These are phyloP conservation scores for Hyperoplus immaculatus DNA, from an alignment of 2,797 vertebrate species.

Conservation along the genomic window DNA sequence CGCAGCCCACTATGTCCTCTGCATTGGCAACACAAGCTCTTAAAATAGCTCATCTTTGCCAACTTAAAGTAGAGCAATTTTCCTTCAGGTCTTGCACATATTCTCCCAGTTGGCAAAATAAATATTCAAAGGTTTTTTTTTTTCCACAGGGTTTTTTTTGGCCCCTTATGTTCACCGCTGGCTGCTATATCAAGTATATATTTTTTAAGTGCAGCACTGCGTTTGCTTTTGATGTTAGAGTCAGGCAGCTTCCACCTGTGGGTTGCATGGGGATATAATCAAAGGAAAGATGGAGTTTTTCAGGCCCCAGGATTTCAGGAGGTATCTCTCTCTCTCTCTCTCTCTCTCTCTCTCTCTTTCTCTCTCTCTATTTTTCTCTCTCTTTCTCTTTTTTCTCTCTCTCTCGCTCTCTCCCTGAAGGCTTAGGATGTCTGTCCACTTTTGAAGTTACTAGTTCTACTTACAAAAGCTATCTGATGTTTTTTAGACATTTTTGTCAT, in stretches of 20 bases:
- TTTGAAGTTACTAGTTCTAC: too few species aligned
- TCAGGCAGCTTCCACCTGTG: slow-evolving; percentile 40
- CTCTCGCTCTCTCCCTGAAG: slow-evolving; percentile 19
- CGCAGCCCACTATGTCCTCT: not conserved
- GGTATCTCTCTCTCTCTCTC: not conserved
- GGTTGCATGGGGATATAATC: slow-evolving; percentile 47
- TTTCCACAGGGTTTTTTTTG: not conserved
- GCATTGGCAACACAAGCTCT: not conserved
- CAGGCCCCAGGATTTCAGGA: slow-evolving; percentile 27
- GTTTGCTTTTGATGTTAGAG: slow-evolving; percentile 54
- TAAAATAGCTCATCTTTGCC: not conserved
- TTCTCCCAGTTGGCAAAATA: not conserved
- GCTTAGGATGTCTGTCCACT: slow-evolving; percentile 4
- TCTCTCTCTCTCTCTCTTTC: too few species aligned
- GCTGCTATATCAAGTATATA: not conserved
- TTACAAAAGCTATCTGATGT: too few species aligned
- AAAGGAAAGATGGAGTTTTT: slow-evolving; percentile 55
- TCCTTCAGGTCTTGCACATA: too few species aligned
- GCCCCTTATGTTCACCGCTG: not conserved
- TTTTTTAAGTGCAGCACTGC: slow-evolving; percentile 13
- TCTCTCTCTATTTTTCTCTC: too few species aligned
- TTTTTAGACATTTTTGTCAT: too few species aligned
- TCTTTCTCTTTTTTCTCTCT: too few species aligned
- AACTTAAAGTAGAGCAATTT: not conserved
- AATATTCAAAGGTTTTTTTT: not conserved